Base-by-base conservation (phyloP, 2,113 vertebrate genomes). In the Oryzias woworae region DNA sequence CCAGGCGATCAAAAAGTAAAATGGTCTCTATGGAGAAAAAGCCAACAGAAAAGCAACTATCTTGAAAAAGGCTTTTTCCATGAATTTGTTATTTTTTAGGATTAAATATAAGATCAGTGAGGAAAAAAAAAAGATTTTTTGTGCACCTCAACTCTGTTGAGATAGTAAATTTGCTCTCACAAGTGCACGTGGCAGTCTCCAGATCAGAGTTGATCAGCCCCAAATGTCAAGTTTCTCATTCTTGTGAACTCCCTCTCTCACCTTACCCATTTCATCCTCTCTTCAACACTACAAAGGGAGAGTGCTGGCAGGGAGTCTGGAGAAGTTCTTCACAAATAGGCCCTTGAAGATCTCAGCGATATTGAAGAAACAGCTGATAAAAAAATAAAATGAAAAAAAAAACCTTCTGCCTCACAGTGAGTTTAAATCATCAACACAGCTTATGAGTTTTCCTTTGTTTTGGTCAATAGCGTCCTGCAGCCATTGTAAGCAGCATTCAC, bases 271-370 rank as follows among this genome's bases (percentile, higher is more conserved):
- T 47, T 45, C 44, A 67, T 69, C 63, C 47, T 52, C 65, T 44
- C 42, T 69, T 69, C 64, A 77, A 20, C 53, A 73, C 52, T 71
- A 76, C 80, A 86, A 69, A 78, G 71, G 62, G n/a, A 8, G 18
- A 31, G 41, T 1, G 28, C 60, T 58, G 62, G 72, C 67, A 66
- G 65, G 54, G 50, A 71, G 71, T 82, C 79, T 57, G 43, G 8
- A 64, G 53, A 62, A 68, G 57, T 62, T 65, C 49, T 75, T 62
- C 53, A 62, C 56, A 63, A 36, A 69, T 43, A 70, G 7, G 71
- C 28, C 28, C 24, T 71, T 14, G 12, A 48, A 62, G 48, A 45
- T 62, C 62, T 62, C 68, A 17, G 62, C 53, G 51, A 67, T 28
- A 24, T 14, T 52, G 10, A 49, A 23, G 24, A 53, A 56, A 50